These are phyloP conservation scores for Nymphicus hollandicus DNA, from an alignment of 2,113 vertebrate species.

Conservation along the genomic window DNA sequence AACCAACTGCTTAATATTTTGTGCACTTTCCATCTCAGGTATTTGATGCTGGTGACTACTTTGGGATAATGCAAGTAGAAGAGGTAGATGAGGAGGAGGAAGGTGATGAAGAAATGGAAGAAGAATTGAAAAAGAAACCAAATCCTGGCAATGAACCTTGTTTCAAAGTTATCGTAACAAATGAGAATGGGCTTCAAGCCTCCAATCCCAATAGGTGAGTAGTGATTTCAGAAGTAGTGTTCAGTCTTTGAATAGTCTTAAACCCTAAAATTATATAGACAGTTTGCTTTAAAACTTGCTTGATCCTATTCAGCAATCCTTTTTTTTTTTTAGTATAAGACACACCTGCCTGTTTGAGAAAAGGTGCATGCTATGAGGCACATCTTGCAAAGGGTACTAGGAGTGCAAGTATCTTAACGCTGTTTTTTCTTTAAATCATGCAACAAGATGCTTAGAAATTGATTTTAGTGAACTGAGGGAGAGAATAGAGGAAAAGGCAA, in stretches of 20 bases:
- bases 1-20: background rate
- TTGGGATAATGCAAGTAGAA: slow-evolving; percentile 91
- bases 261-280: background rate
- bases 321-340: background rate
- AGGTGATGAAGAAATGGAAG: slow-evolving; percentile 52
- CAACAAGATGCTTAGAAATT: background rate
- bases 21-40: slow-evolving; percentile 70
- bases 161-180: slow-evolving; percentile 88
- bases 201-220: slow-evolving; percentile 82
- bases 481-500: background rate
- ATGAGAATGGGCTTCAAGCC: slow-evolving; percentile 81
- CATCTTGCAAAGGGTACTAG: background rate
- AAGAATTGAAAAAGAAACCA: slow-evolving; percentile 36
- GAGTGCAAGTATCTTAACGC: background rate
- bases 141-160: slow-evolving; percentile 66
- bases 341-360: background rate
- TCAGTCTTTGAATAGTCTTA: background rate
- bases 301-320: background rate
- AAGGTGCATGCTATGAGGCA: background rate
- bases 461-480: background rate
- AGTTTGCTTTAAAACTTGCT: background rate
- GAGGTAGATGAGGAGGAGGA: slow-evolving; percentile 69
- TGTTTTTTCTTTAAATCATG: background rate
- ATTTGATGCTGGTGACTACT: slow-evolving; percentile 92
- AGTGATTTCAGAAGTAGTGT: background rate